Conservation (phyloP, 2,797 vertebrate genomes). For the Etheostoma perlongum region DNA sequence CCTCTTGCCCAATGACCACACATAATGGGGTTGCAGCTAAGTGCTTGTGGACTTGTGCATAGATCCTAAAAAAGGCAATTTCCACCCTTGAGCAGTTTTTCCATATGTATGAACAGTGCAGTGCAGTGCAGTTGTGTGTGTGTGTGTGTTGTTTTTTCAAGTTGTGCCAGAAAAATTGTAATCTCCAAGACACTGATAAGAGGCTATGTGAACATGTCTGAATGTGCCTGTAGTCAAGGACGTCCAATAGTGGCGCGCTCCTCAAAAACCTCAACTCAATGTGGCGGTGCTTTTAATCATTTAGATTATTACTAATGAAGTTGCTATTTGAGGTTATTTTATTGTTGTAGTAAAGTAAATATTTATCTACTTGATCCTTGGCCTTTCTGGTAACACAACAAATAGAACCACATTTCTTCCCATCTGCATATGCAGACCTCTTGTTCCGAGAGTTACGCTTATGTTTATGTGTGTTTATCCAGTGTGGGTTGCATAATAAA, state of each 20-base stretch:
- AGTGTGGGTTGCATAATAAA: constrained; percentile 40
- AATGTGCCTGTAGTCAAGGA: constrained; percentile 48
- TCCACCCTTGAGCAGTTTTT: constrained; percentile 34
- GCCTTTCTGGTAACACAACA: not conserved
- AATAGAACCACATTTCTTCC: not conserved
- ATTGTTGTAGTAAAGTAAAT: not conserved
- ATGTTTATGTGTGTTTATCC: constrained; percentile 11
- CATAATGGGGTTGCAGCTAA: constrained; percentile 36
- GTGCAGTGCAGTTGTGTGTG: not conserved
- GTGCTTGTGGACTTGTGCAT: constrained; percentile 16
- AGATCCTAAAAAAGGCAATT: constrained; percentile 53
- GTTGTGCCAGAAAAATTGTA: constrained; percentile 24
- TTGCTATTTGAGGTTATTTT: not conserved
- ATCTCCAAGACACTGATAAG: constrained; percentile 53
- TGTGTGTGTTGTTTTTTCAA: constrained; percentile 9
- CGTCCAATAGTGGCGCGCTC: not conserved
- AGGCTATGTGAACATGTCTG: constrained; percentile 22
- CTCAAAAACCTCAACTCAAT: not conserved
- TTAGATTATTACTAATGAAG: constrained; percentile 7
- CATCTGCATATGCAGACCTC: not conserved
- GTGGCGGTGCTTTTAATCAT: not conserved
- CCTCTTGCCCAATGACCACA: constrained; percentile 48
- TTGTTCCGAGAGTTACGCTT: not conserved
- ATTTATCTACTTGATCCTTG: not conserved
- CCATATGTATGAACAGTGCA: not conserved